These are phyloP conservation scores for Numenius phaeopus DNA, from an alignment of 2,797 vertebrate genomes.

Conservation along the genomic window DNA sequence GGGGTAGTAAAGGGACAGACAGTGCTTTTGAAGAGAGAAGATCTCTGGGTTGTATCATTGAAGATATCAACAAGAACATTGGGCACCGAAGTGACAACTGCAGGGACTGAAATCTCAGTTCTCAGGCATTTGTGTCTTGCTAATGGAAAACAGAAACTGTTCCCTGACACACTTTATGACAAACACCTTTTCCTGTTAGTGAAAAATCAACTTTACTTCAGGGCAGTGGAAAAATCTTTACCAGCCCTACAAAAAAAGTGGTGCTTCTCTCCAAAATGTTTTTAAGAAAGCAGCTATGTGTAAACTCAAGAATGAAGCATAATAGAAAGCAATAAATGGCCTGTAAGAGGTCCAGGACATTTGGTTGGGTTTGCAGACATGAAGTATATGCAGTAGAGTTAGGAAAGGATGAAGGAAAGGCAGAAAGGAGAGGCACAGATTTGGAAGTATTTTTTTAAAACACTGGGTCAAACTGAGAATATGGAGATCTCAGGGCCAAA, in stretches of 20 bases:
- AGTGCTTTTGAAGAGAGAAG: background rate
- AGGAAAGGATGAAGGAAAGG: background rate
- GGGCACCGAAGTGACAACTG: background rate
- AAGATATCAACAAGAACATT: background rate
- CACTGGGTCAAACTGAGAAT: background rate
- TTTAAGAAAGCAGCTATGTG: background rate
- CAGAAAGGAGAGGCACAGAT: background rate
- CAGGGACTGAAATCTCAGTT: background rate
- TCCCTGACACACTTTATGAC: background rate
- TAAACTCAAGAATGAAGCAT: background rate
- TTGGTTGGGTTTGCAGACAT: background rate
- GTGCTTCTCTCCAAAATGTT: background rate
- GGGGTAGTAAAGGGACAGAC: background rate
- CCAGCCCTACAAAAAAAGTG: background rate
- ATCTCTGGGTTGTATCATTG: background rate
- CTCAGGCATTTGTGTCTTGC: background rate
- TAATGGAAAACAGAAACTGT: background rate
- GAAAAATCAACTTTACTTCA: background rate
- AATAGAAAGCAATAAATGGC: background rate
- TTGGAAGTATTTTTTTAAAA: background rate
- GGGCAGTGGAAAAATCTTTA: background rate
- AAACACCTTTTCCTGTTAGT: background rate
- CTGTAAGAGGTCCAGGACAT: background rate
- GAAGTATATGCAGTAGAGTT: background rate
- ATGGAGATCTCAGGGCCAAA: constrained; percentile 8